These are phyloP conservation scores for Onychomys leucogaster DNA, from an alignment of 2,797 vertebrate species.

Conservation along the genomic window DNA sequence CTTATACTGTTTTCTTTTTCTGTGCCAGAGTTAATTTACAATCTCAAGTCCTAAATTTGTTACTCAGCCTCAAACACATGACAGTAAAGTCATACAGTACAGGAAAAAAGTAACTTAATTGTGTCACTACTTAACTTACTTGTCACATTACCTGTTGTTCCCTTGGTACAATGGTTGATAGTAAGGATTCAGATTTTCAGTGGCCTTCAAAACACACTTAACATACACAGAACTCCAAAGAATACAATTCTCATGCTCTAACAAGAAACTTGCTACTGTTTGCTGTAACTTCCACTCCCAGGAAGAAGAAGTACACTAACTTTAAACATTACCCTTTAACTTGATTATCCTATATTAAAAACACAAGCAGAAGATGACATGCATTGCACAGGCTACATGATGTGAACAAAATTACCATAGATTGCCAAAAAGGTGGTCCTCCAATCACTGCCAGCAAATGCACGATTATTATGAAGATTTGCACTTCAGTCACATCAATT, in stretches of 20 bases:
- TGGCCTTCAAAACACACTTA: constrained; percentile 43
- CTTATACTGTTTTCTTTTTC: background rate
- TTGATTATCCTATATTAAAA: constrained; percentile 39
- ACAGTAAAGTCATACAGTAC: background rate
- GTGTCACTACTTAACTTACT: constrained; percentile 14
- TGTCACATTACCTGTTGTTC: constrained; percentile 28
- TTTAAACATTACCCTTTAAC: constrained; percentile 54
- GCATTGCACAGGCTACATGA: constrained; percentile 77
- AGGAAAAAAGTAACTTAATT: constrained; percentile 46
- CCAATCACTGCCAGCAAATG: constrained; percentile 98
- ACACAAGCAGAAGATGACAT: constrained; percentile 76
- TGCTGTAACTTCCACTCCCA: constrained; percentile 21
- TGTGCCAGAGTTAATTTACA: constrained; percentile 1
- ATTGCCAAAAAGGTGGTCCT: constrained; percentile 99
- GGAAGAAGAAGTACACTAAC: constrained; percentile 4
- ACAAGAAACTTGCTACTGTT: background rate
- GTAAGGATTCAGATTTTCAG: constrained; percentile 46
- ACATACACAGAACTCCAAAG: background rate
- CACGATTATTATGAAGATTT: constrained; percentile 99
- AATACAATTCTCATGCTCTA: background rate
- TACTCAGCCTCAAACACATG: constrained; percentile 21
- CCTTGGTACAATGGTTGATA: constrained; percentile 38
- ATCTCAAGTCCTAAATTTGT: background rate
- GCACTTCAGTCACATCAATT: constrained; percentile 99
- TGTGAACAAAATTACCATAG: constrained; percentile 93